Evolutionary conservation across 2,113 vertebrate species (phyloP), one percentile per base, ranked within the genome.

Genomic region (Syrmaticus mikado): DNA sequence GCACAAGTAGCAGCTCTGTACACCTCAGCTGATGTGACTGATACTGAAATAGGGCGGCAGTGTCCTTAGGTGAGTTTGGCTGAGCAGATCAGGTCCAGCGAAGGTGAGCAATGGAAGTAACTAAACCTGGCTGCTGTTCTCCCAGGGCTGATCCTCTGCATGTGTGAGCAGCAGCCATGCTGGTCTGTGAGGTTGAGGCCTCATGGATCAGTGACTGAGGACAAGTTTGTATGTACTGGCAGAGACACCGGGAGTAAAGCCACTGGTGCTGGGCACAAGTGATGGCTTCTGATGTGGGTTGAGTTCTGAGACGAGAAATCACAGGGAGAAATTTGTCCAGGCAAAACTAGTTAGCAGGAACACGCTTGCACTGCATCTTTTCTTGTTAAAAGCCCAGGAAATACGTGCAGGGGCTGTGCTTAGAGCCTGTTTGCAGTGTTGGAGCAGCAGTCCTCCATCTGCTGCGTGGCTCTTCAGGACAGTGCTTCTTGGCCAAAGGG

Each of bases 141-240:
- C 48, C 36, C 90, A 0, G 1, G 58, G 40, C 22, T 92, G 55
- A 52, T 77, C 13, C 19, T 21, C 28, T 90, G 32, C 16, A 41
- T 17, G 9, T 41, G 46, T 4, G 38, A 67, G 36, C 34, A 72
- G 36, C 11, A 3, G 12, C 2, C 58, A 19, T 58, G 30, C 55
- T 17, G 11, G 17, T 11, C 46, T 41, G 19, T 34, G 88, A 57
- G n/a, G 55, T 34, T 34, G 28, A 61, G 55, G 34, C 55, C 11
- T 52, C 0, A 0, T n/a, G 52, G 21, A 50, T 21, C 20, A 34
- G 21, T 14, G 13, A 68, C 18, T 27, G 45, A 20, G 8, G 8
- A 18, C 66, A 41, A 41, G 45, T 20, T 52, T 72, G 73, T 3
- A 16, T 1, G 0, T 50, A 4, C 32, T 71, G 28, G 11, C 24